Percentiles rank a stretch among this genome's conserved stretches.
Evolutionary conservation across 2,797 vertebrate species (phyloP).

Genomic region (Salmo trutta): DNA sequence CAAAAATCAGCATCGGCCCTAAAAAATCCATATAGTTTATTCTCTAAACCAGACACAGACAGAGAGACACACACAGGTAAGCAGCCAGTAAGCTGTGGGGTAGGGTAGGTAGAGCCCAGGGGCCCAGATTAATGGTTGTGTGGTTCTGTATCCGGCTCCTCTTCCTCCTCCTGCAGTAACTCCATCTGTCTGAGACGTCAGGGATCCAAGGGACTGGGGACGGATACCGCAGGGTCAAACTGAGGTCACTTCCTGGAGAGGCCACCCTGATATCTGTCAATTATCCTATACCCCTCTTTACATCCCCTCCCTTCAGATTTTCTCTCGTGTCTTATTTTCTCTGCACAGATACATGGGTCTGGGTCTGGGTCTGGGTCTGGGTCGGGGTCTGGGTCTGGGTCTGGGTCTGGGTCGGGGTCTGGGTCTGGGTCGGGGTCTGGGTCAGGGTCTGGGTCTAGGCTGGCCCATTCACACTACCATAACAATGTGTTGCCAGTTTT

Average conservation of each 20-base stretch:
- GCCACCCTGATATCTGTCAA: conserved; percentile 44
- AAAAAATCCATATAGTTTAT: no score
- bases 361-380: no score
- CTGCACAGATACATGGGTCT: conserved; percentile 15
- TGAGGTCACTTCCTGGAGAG: conserved; percentile 68
- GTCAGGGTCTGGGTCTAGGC: neutral
- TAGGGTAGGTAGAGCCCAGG: no score
- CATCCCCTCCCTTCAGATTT: neutral
- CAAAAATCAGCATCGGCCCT: no score
- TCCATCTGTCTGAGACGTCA: conserved; percentile 46
- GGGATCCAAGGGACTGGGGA: conserved; percentile 43
- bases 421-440: neutral
- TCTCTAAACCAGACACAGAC: conserved; percentile 2
- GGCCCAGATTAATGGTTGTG: no score
- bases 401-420: no score
- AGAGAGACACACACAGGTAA: neutral
- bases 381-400: no score
- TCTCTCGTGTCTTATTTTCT: conserved; percentile 20
- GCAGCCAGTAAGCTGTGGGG: no score
- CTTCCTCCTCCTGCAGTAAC: conserved; percentile 33
- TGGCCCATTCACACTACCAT: neutral
- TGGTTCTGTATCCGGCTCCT: conserved; percentile 27
- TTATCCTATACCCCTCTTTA: conserved; percentile 13
- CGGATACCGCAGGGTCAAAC: conserved; percentile 49
- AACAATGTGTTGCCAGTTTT: neutral